phyloP scores from a whole-genome alignment of 2,888 invertebrate genomes.

The Polydrusus tereticollis region DNA sequence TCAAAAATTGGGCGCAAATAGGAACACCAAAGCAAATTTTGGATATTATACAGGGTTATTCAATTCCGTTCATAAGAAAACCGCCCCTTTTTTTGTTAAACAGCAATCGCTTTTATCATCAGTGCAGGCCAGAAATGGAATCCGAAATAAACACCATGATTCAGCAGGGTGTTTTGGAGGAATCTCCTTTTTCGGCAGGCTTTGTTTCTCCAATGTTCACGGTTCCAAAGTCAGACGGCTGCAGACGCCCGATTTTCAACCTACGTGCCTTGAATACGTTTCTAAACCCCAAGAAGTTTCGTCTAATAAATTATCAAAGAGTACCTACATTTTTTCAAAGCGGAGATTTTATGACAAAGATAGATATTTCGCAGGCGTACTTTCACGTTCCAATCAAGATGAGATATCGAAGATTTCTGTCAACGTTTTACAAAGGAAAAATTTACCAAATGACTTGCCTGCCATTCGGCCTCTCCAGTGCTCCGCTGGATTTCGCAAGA shows the following conservation, averaged over 20 bases:
- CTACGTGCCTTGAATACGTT: conserved; percentile 1
- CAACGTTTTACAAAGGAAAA: too few species aligned
- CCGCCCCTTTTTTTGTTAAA: too few species aligned
- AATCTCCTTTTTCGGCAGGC: conserved; percentile 4
- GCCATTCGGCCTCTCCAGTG: conserved; percentile 9
- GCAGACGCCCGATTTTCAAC: conserved; percentile 26
- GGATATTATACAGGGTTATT: too few species aligned
- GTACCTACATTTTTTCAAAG: too few species aligned
- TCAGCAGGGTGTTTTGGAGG: too few species aligned
- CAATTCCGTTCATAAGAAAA: too few species aligned
- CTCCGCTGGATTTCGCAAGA: conserved; percentile 37
- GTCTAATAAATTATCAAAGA: not conserved
- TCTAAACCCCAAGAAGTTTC: not conserved
- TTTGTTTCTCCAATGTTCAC: conserved; percentile 37
- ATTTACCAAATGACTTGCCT: too few species aligned
- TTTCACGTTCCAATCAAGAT: conserved; percentile 43
- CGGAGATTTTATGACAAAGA: conserved; percentile 20
- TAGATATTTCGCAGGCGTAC: conserved; percentile 46
- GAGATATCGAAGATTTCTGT: not conserved
- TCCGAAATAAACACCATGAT: too few species aligned
- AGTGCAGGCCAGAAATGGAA: too few species aligned
- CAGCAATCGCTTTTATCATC: too few species aligned
- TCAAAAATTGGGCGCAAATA: too few species aligned
- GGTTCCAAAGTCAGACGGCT: conserved; percentile 20
- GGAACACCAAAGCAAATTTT: too few species aligned